phyloP scores from a whole-genome alignment of 2,797 vertebrate genomes.

The Astyanax mexicanus region DNA sequence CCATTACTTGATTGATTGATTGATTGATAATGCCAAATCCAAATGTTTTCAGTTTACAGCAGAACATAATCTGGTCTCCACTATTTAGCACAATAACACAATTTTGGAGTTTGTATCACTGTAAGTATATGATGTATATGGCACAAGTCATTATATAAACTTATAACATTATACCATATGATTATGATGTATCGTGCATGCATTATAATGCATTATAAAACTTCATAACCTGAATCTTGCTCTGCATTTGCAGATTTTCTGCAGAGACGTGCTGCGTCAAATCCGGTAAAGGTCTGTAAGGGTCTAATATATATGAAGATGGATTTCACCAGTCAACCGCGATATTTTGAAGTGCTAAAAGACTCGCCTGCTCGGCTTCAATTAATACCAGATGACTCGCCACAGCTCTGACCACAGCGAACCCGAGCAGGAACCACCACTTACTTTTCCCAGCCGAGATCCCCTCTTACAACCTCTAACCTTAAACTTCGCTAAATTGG shows the following conservation, averaged over 20 bases:
- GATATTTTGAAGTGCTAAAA: constrained; percentile 37
- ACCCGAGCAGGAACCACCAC: constrained; percentile 68
- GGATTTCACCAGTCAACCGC: constrained; percentile 26
- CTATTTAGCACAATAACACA: too few species aligned
- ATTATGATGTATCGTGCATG: too few species aligned
- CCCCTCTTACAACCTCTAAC: constrained; percentile 34
- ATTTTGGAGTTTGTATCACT: too few species aligned
- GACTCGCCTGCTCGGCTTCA: constrained; percentile 5
- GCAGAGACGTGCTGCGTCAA: not conserved
- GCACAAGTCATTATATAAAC: too few species aligned
- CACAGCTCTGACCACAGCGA: constrained; percentile 37
- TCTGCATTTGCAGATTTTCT: not conserved
- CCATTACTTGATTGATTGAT: too few species aligned
- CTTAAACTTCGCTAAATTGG: constrained; percentile 53
- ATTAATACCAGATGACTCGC: constrained; percentile 49
- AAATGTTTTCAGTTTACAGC: too few species aligned
- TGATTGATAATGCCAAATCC: too few species aligned
- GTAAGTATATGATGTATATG: too few species aligned
- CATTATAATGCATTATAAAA: constrained; percentile 20
- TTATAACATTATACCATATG: too few species aligned
- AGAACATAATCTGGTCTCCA: too few species aligned
- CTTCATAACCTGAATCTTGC: constrained; percentile 12
- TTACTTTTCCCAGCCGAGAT: constrained; percentile 41
- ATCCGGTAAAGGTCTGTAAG: constrained; percentile 28
- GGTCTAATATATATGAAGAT: constrained; percentile 36